These are phyloP conservation scores for Thera britannica DNA, from an alignment of 2,888 invertebrate genomes.

Conservation along the genomic window DNA sequence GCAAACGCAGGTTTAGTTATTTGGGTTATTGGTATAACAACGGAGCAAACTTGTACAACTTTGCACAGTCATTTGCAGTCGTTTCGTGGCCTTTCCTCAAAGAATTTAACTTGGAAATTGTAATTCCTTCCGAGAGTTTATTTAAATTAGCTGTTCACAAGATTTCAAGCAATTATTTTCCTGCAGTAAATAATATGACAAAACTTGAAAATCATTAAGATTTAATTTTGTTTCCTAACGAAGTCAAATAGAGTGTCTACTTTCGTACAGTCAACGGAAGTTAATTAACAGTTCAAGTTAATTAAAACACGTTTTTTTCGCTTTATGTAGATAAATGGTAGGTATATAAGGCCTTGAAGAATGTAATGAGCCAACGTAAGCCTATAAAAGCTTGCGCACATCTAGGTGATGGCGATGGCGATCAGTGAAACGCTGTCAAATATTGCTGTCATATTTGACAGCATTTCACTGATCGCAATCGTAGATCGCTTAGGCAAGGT, in stretches of 20 bases:
- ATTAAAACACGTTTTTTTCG: too few species aligned
- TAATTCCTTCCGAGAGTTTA: conserved; percentile 50
- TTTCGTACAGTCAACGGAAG: background rate
- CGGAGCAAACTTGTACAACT: conserved; percentile 53
- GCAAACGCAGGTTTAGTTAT: conserved; percentile 52
- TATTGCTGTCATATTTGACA: too few species aligned
- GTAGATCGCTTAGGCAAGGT: too few species aligned
- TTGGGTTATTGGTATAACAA: conserved; percentile 51
- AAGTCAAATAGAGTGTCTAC: background rate
- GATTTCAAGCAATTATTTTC: conserved; percentile 17
- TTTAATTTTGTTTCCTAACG: background rate
- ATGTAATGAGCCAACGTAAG: too few species aligned
- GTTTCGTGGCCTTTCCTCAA: conserved; percentile 53
- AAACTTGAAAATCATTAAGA: background rate
- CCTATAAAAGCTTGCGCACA: too few species aligned
- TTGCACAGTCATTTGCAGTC: conserved; percentile 53
- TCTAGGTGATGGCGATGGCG: too few species aligned
- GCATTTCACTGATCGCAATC: too few species aligned
- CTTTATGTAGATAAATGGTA: too few species aligned
- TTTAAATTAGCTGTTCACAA: conserved; percentile 44
- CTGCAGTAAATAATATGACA: conserved; percentile 6
- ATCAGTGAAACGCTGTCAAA: too few species aligned
- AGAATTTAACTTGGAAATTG: conserved; percentile 56
- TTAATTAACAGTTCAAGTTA: too few species aligned
- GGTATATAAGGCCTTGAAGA: too few species aligned